These are phyloP conservation scores for Sebastes cheni DNA, from an alignment of 2,797 vertebrate species.

Conservation along the genomic window DNA sequence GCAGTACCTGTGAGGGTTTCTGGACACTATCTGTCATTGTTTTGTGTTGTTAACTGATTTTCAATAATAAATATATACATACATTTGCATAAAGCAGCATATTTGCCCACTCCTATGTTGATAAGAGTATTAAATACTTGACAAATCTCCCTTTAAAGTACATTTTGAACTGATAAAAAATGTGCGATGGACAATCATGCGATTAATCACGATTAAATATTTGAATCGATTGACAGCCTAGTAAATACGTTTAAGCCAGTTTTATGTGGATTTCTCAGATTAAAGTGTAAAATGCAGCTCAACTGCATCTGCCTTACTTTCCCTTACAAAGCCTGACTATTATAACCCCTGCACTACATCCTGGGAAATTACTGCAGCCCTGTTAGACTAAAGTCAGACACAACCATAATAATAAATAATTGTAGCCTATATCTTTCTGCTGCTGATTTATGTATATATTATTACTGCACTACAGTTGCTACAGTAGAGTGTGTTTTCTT, in stretches of 20 bases:
- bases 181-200: no score
- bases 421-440: constrained; percentile 31
- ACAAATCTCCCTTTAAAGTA: accelerated
- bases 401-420: constrained; percentile 48
- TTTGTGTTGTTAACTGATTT: no score
- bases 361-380: constrained; percentile 5
- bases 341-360: not conserved
- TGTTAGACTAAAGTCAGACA: constrained; percentile 22
- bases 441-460: constrained; percentile 34
- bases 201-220: no score
- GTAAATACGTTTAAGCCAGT: not conserved
- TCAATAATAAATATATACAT: no score
- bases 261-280: not conserved
- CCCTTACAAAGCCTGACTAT: not conserved
- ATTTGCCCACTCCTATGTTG: no score
- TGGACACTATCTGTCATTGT: no score
- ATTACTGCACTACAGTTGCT: constrained; percentile 3
- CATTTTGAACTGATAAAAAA: no score
- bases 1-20: no score
- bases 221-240: no score
- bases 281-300: not conserved
- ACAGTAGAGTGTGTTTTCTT: not conserved
- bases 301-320: not conserved
- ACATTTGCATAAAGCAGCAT: no score
- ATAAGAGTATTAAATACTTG: no score